Conservation (phyloP, 2,888 invertebrate genomes). For the Eupelmus urozonus region DNA sequence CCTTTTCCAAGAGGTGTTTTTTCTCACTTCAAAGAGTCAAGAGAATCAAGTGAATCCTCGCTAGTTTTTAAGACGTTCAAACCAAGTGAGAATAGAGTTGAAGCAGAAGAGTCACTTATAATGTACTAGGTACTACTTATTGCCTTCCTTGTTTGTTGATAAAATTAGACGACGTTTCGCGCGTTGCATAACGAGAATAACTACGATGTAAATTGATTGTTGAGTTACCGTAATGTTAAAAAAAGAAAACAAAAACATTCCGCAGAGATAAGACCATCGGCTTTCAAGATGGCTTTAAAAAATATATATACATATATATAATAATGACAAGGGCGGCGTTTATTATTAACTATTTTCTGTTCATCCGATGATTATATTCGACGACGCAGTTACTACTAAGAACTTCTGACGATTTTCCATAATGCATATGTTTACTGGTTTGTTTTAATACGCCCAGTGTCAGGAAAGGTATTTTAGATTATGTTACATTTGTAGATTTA, state of each 20-base stretch:
- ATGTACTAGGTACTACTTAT: constrained; percentile 55
- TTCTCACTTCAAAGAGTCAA: constrained; percentile 48
- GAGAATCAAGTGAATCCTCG: constrained; percentile 53
- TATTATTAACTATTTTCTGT: constrained; percentile 33
- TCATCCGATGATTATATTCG: constrained; percentile 45
- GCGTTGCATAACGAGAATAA: constrained; percentile 48
- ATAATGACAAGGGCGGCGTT: constrained; percentile 24
- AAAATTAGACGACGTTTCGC: constrained; percentile 49
- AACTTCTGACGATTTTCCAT: constrained; percentile 51
- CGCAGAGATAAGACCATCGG: constrained; percentile 37
- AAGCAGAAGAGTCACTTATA: constrained; percentile 44
- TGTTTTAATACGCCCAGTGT: constrained; percentile 43
- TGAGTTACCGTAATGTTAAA: constrained; percentile 53
- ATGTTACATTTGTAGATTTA: constrained; percentile 40
- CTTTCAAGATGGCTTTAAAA: constrained; percentile 41
- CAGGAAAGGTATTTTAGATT: constrained; percentile 50
- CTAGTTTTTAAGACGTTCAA: constrained; percentile 57
- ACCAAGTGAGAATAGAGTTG: constrained; percentile 38
- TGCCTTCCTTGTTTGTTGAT: constrained; percentile 58
- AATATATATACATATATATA: constrained; percentile 2
- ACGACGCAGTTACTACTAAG: constrained; percentile 51
- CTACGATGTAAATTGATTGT: constrained; percentile 54
- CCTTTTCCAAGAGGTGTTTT: constrained; percentile 31
- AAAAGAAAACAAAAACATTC: constrained; percentile 49
- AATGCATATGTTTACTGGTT: constrained; percentile 35